These are phyloP conservation scores for Neotoma lepida DNA, from an alignment of 2,113 vertebrate species.

Conservation along the genomic window DNA sequence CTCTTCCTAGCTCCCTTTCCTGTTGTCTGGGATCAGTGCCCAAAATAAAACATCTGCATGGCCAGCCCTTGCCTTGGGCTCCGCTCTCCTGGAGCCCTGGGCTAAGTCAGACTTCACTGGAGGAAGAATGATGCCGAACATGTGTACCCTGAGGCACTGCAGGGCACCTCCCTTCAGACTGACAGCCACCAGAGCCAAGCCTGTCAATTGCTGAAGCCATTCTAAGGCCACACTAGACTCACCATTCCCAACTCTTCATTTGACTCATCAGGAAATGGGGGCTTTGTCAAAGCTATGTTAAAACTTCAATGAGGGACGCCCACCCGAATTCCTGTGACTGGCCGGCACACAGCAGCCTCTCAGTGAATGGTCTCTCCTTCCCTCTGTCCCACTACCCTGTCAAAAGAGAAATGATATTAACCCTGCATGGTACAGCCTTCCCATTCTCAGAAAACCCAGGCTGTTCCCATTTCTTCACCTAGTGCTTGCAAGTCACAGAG, in stretches of 20 bases:
- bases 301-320: background rate
- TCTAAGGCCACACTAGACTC: background rate
- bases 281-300: background rate
- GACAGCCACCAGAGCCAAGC: background rate
- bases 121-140: background rate
- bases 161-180: slow-evolving; percentile 15
- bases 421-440: background rate
- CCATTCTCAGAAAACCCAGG: background rate
- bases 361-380: background rate
- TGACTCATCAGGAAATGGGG: background rate
- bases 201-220: background rate
- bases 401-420: background rate
- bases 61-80: background rate
- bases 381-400: background rate
- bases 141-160: background rate
- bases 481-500: background rate
- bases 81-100: background rate
- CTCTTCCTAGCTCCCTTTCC: background rate
- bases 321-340: background rate
- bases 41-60: background rate
- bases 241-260: background rate
- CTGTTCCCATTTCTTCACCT: background rate
- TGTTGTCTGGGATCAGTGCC: background rate
- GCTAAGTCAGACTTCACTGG: background rate
- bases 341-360: background rate